These are phyloP conservation scores for Loxodonta africana DNA, from an alignment of 2,113 vertebrate species.

Conservation along the genomic window DNA sequence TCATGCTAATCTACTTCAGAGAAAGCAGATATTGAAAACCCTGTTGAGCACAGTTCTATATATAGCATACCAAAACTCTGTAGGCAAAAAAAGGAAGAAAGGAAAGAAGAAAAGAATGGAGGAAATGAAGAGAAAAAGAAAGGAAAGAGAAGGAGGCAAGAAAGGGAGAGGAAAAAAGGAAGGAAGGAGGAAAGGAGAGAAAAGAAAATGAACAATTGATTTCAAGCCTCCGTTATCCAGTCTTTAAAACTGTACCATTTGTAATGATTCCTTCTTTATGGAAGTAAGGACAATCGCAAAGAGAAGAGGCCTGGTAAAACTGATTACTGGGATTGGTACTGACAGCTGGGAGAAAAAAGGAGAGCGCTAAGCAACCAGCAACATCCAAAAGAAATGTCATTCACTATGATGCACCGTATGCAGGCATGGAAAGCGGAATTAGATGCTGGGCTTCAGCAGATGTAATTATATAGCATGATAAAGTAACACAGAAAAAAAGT, in stretches of 20 bases:
- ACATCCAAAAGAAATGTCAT: constrained; percentile 57
- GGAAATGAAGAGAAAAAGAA: no score
- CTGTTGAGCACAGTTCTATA: not conserved
- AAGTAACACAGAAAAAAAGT: not conserved
- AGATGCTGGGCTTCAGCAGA: constrained; percentile 26
- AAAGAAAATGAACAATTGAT: not conserved
- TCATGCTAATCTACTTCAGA: not conserved
- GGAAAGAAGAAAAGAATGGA: no score
- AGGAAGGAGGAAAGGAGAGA: not conserved
- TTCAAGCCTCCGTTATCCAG: constrained; percentile 21
- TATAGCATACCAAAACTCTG: not conserved
- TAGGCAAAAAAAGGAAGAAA: not conserved
- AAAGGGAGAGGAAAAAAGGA: not conserved
- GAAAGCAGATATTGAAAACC: not conserved
- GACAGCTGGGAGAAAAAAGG: not conserved
- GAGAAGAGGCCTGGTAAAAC: constrained; percentile 56
- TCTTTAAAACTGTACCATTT: not conserved
- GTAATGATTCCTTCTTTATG: constrained; percentile 33
- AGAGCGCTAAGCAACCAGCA: constrained; percentile 60
- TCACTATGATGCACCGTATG: not conserved
- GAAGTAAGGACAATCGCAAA: constrained; percentile 42
- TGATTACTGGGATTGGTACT: constrained; percentile 47
- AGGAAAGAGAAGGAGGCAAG: no score
- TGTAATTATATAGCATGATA: constrained; percentile 58
- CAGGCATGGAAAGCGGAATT: constrained; percentile 28